These are phyloP conservation scores for Cranoglanis bouderius DNA, from an alignment of 2,113 vertebrate genomes.

Conservation along the genomic window DNA sequence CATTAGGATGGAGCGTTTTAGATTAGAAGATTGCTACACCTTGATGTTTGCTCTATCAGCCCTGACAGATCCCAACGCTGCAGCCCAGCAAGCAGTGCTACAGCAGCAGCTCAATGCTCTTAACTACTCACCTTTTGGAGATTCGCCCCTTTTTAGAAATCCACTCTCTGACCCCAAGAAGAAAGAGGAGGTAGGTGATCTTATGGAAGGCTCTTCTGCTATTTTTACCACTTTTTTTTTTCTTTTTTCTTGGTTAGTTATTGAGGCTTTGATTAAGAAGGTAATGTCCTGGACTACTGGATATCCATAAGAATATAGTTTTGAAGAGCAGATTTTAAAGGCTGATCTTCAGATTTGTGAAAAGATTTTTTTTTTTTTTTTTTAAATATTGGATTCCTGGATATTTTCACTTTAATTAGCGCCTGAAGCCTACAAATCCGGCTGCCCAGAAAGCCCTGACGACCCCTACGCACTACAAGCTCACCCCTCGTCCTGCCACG, in stretches of 20 bases:
- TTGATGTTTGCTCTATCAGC: conserved; percentile 64
- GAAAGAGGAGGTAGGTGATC: conserved; percentile 86
- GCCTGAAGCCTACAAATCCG: conserved; percentile 93
- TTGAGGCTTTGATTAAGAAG: not conserved
- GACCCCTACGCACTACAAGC: conserved; percentile 91
- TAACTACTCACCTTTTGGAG: conserved; percentile 89
- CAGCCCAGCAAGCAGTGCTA: conserved; percentile 85
- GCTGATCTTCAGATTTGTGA: no score
- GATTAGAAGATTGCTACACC: not conserved
- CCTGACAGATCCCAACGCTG: conserved; percentile 82
- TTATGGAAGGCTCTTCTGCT: not conserved
- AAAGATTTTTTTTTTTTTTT: no score
- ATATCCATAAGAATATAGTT: not conserved
- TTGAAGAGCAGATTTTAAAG: no score
- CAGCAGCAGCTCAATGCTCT: conserved; percentile 91
- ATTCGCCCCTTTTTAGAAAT: conserved; percentile 94
- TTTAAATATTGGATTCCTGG: not conserved
- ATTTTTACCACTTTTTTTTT: not conserved
- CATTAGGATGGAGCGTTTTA: not conserved
- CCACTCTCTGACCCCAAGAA: conserved; percentile 93
- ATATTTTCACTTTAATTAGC: conserved; percentile 69
- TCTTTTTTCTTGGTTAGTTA: not conserved
- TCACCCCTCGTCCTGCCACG: conserved; percentile 88
- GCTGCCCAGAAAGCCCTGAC: conserved; percentile 94
- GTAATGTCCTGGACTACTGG: not conserved